Evolutionary conservation across 37 sponge, comb jelly and placozoan genomes (phyloP).

Genomic region (Theonella swinhoei): DNA sequence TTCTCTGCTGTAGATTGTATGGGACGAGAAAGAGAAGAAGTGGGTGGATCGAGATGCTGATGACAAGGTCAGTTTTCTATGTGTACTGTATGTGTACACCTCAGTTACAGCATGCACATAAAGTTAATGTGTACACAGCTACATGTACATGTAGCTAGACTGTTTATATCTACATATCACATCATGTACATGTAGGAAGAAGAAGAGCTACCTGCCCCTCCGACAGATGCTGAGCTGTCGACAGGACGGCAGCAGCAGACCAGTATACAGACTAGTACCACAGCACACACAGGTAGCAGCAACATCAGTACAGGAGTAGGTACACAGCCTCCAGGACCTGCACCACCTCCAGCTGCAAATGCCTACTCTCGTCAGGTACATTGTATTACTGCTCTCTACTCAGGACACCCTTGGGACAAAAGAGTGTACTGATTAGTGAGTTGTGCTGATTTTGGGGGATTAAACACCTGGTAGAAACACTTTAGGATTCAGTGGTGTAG

Average conservation of each 20-base stretch:
- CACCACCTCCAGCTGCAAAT: neutral
- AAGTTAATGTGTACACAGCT: neutral
- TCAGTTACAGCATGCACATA: neutral
- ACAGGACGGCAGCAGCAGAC: neutral
- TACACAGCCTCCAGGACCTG: neutral
- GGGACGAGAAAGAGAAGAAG: slow-evolving; percentile 62
- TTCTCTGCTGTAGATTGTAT: slow-evolving; percentile 49
- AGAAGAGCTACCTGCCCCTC: slow-evolving; percentile 12
- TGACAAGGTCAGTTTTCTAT: slow-evolving; percentile 35
- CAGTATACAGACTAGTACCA: too few relatives aligned
- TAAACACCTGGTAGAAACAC: neutral
- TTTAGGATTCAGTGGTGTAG: neutral
- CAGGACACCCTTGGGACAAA: too few relatives aligned
- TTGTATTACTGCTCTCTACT: too few relatives aligned
- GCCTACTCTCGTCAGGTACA: neutral
- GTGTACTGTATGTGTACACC: too few relatives aligned
- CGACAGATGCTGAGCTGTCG: slow-evolving; percentile 15
- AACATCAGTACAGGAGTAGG: neutral
- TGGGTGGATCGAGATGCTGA: slow-evolving; percentile 66
- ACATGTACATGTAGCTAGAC: neutral
- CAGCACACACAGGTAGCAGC: neutral
- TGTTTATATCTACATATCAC: neutral
- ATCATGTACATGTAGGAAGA: neutral
- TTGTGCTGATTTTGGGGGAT: too few relatives aligned
- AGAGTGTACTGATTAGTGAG: too few relatives aligned